Conservation (phyloP, 2,797 vertebrate species). For the Notamacropus eugenii region DNA sequence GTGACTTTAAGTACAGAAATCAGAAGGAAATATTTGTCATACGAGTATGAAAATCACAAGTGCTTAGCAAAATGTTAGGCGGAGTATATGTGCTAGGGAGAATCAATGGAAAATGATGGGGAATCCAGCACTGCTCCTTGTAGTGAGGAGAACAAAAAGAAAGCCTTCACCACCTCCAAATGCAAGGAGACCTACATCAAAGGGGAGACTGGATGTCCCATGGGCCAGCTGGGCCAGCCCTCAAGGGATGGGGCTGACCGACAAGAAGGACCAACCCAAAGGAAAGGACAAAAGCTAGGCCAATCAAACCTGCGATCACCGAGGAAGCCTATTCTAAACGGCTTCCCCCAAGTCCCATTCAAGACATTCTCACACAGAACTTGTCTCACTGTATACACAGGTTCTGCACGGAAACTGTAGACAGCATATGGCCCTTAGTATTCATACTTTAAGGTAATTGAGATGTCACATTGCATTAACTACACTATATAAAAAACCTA, state of each 20-base stretch:
- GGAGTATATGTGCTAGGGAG: background rate
- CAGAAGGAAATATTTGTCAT: constrained; percentile 53
- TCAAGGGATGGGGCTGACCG: background rate
- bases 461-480: constrained; percentile 73
- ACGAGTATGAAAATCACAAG: constrained; percentile 23
- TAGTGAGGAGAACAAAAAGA: background rate
- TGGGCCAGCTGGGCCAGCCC: constrained; percentile 17
- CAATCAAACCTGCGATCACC: background rate
- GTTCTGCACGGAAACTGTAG: constrained; percentile 11
- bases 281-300: background rate
- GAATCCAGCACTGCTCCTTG: background rate
- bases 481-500: constrained; percentile 71
- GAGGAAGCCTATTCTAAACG: constrained; percentile 6
- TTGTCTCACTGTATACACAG: constrained; percentile 28
- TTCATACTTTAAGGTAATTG: constrained; percentile 57
- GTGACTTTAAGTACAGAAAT: constrained; percentile 11
- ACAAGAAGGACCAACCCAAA: constrained; percentile 13
- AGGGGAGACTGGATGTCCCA: constrained; percentile 13
- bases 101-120: constrained; percentile 5
- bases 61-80: constrained; percentile 3
- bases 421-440: constrained; percentile 9
- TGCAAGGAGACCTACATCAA: background rate
- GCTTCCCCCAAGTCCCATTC: background rate
- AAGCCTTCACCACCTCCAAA: constrained; percentile 2
- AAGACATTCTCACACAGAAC: background rate